Evolutionary conservation across 2,888 invertebrate species (phyloP).

Genomic region (Chironomus riparius): DNA sequence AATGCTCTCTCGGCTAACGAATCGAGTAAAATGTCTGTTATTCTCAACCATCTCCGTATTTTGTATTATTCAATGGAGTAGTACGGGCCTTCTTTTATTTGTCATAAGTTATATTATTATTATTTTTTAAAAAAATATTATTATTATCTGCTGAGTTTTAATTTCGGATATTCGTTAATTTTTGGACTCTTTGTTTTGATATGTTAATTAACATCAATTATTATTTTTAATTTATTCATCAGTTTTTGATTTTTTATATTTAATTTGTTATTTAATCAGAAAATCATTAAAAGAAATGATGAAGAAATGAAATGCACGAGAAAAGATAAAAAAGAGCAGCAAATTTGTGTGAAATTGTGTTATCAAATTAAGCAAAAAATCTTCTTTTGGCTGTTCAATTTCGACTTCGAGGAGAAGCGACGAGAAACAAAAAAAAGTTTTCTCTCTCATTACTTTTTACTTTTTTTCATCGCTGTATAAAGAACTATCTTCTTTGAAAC

Average conservation of each 20-base stretch:
- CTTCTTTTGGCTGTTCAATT: background rate
- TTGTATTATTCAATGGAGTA: background rate
- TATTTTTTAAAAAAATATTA: no score
- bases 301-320: background rate
- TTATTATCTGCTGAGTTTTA: no score
- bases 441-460: background rate
- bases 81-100: no score
- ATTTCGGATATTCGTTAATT: background rate
- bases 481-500: background rate
- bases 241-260: no score
- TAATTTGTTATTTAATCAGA: no score
- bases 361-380: background rate
- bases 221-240: no score
- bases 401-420: no score
- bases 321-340: background rate
- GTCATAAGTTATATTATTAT: no score
- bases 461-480: background rate
- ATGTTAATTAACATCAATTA: background rate
- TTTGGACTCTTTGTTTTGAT: background rate
- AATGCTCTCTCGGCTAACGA: no score
- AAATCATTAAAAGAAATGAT: background rate
- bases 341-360: background rate
- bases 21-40: background rate
- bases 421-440: no score
- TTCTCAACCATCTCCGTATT: background rate